phyloP scores from a whole-genome alignment of 1,140 invertebrate species.

The Geopemphigus sp. region DNA sequence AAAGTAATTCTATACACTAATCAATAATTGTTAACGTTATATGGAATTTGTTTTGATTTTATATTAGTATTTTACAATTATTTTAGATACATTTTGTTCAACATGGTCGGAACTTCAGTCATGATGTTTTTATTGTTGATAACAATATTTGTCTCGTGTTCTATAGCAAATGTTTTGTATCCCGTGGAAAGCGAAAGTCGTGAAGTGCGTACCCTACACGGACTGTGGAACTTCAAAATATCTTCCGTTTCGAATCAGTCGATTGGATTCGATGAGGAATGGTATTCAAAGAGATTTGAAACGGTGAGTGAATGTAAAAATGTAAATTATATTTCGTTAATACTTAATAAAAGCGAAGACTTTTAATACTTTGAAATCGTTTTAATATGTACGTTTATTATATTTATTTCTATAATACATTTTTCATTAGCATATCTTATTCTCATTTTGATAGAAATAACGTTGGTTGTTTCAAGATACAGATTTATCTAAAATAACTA shows the following conservation, averaged over 20 bases:
- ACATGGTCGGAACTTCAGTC: not conserved
- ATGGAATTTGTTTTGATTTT: too few species aligned
- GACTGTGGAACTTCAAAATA: conserved; percentile 37
- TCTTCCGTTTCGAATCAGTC: not conserved
- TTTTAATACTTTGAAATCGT: too few species aligned
- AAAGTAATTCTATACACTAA: too few species aligned
- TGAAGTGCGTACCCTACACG: conserved; percentile 29
- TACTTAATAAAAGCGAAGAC: not conserved
- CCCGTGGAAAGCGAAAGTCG: conserved; percentile 37
- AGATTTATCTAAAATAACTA: too few species aligned
- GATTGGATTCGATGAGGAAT: conserved; percentile 7
- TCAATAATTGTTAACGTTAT: too few species aligned
- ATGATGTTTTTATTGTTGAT: not conserved
- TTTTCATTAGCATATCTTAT: too few species aligned
- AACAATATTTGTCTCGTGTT: not conserved
- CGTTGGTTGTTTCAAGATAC: too few species aligned
- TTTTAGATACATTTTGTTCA: conserved; percentile 25
- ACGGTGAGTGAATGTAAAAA: not conserved
- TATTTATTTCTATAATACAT: too few species aligned
- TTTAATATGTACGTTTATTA: too few species aligned
- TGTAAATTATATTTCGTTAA: not conserved
- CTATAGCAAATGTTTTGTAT: conserved; percentile 1
- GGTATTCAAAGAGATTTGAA: conserved; percentile 28
- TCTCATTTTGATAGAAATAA: too few species aligned
- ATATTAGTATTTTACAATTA: too few species aligned